A percentile compares a stretch with the other conserved stretches of the same genome.
Conservation (phyloP, 2,888 invertebrate genomes). For the Lasioglossum marginatum region DNA sequence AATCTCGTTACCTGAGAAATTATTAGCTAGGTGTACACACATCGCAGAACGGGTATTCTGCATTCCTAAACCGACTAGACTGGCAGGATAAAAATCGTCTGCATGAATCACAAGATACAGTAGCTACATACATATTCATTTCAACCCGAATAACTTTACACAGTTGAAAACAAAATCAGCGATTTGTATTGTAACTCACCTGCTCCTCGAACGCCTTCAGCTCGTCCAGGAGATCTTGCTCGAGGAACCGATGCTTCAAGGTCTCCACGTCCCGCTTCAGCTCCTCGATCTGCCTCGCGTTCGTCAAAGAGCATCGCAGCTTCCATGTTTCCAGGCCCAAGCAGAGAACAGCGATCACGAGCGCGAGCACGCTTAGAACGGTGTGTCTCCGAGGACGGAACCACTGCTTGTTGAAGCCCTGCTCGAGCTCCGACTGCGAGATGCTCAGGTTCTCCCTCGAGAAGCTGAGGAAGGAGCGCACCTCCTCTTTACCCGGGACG, state of each 20-base stretch:
- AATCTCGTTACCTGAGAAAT: background rate
- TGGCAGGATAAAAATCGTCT: background rate
- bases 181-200: constrained; percentile 67
- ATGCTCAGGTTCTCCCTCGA: constrained; percentile 81
- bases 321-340: constrained; percentile 78
- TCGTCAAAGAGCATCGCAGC: constrained; percentile 72
- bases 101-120: background rate
- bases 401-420: constrained; percentile 75
- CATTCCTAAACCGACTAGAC: background rate
- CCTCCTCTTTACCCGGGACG: constrained; percentile 72
- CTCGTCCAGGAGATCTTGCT: constrained; percentile 78
- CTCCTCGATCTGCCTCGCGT: constrained; percentile 76
- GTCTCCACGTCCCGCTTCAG: constrained; percentile 78
- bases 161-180: no score
- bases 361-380: constrained; percentile 72
- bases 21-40: background rate
- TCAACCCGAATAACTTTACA: no score
- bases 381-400: constrained; percentile 68
- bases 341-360: constrained; percentile 75
- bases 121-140: no score
- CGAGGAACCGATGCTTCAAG: constrained; percentile 78
- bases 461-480: constrained; percentile 78
- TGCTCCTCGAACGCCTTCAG: constrained; percentile 81
- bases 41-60: background rate
- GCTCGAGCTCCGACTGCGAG: constrained; percentile 79